Conservation (phyloP, 2,113 vertebrate species). For the Bothrops jararaca region DNA sequence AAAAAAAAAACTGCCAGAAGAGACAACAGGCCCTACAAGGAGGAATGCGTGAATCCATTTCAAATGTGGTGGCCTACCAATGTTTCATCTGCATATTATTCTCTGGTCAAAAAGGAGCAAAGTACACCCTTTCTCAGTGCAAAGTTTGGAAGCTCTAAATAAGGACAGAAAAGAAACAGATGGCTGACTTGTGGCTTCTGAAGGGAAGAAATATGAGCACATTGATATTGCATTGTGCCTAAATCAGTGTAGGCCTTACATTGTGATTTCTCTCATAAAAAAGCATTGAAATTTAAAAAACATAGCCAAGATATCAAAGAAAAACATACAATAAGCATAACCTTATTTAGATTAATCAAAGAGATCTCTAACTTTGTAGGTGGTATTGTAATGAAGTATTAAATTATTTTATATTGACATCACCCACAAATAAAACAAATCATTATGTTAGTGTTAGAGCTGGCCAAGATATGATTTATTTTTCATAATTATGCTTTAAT, state of each 20-base stretch:
- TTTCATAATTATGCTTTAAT: not conserved
- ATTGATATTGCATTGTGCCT: not conserved
- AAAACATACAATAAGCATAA: not conserved
- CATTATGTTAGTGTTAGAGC: not conserved
- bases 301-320: not conserved
- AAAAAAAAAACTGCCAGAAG: slow-evolving; percentile 29
- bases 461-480: not conserved
- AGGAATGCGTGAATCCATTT: no score
- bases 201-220: not conserved
- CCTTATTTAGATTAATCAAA: not conserved
- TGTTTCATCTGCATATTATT: not conserved
- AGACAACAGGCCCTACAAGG: not conserved
- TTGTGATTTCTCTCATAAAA: not conserved
- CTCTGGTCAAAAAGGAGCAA: not conserved
- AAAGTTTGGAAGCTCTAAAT: not conserved
- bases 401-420: not conserved
- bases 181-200: not conserved
- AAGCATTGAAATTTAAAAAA: not conserved
- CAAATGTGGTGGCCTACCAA: not conserved
- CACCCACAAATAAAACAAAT: not conserved
- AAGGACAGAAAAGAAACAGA: not conserved
- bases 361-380: not conserved
- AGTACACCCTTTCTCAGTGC: not conserved
- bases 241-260: not conserved
- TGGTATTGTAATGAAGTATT: not conserved